Conservation (phyloP, 2,888 invertebrate species). For the Chrysolina oricalcia region DNA sequence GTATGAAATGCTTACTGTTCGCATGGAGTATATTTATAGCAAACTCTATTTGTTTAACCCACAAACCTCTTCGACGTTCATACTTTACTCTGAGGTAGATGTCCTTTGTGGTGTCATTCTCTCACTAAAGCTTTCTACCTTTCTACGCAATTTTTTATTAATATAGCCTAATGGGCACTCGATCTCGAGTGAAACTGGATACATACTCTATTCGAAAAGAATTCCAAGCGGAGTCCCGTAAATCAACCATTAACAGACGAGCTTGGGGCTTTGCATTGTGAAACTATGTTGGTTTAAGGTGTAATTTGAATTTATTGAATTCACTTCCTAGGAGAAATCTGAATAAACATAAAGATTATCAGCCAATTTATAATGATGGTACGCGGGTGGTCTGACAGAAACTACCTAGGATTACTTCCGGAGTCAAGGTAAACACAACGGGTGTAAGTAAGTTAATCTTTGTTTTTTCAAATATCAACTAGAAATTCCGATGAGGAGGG, state of each 20-base stretch:
- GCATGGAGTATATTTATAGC: too few relatives aligned
- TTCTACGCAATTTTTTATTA: conserved; percentile 26
- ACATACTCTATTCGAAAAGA: conserved; percentile 1
- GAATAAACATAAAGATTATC: conserved; percentile 9
- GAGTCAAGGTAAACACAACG: not conserved
- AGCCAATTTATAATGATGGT: conserved; percentile 1
- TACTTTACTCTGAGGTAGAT: conserved; percentile 2
- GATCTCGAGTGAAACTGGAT: conserved; percentile 20
- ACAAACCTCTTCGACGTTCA: not conserved
- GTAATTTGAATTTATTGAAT: conserved; percentile 17
- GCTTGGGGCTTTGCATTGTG: conserved; percentile 30
- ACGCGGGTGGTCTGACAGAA: conserved; percentile 1
- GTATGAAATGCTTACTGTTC: not conserved
- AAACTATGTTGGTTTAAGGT: conserved; percentile 22
- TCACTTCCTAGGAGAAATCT: conserved; percentile 19
- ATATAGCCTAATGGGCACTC: conserved; percentile 1
- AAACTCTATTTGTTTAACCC: conserved; percentile 3
- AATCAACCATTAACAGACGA: conserved; percentile 21
- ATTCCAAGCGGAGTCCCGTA: not conserved
- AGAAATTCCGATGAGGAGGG: not conserved
- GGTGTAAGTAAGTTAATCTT: not conserved
- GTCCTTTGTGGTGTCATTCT: conserved; percentile 7
- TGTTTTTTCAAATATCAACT: not conserved
- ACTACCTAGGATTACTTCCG: not conserved
- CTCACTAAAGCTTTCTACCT: conserved; percentile 33